Evolutionary conservation across 53 echinoderm and acorn worm genomes (phyloP).

Genomic region (Apostichopus leukothele): DNA sequence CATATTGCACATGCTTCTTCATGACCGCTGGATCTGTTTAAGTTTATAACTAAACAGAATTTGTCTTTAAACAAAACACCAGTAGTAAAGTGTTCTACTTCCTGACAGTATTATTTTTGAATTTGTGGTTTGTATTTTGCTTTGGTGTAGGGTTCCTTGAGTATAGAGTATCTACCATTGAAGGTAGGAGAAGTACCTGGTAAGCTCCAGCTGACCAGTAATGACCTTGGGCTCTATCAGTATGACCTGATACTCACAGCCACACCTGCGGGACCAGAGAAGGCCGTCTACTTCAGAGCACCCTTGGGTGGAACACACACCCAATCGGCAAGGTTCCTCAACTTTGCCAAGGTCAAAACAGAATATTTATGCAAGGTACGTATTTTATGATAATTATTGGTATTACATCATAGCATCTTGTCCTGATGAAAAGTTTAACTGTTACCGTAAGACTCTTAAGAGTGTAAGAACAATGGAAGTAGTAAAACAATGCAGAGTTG

Average conservation of each 20-base stretch:
- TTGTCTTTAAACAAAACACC: too few relatives aligned
- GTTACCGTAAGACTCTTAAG: too few relatives aligned
- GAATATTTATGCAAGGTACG: slow-evolving; percentile 96
- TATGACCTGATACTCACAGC: slow-evolving; percentile 93
- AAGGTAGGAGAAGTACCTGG: slow-evolving; percentile 77
- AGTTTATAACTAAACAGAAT: too few relatives aligned
- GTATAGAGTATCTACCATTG: slow-evolving; percentile 91
- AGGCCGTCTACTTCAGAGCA: slow-evolving; percentile 91
- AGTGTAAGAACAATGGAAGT: too few relatives aligned
- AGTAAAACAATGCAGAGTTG: too few relatives aligned
- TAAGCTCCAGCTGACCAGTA: slow-evolving; percentile 91
- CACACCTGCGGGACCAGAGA: slow-evolving; percentile 94
- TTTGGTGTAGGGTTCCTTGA: slow-evolving; percentile 70
- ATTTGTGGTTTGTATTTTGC: neutral
- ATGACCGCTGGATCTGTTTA: too few relatives aligned
- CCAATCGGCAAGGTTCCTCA: slow-evolving; percentile 80
- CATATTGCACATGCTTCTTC: too few relatives aligned
- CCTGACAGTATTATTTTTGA: too few relatives aligned
- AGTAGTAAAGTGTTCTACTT: too few relatives aligned
- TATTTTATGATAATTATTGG: too few relatives aligned
- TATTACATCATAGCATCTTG: too few relatives aligned
- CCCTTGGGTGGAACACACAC: slow-evolving; percentile 87
- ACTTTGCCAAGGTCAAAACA: slow-evolving; percentile 97
- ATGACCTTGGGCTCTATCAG: slow-evolving; percentile 91
- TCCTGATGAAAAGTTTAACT: too few relatives aligned